Evolutionary conservation across 2,888 invertebrate genomes (phyloP).

Genomic region (Kryphioiulus occultus): DNA sequence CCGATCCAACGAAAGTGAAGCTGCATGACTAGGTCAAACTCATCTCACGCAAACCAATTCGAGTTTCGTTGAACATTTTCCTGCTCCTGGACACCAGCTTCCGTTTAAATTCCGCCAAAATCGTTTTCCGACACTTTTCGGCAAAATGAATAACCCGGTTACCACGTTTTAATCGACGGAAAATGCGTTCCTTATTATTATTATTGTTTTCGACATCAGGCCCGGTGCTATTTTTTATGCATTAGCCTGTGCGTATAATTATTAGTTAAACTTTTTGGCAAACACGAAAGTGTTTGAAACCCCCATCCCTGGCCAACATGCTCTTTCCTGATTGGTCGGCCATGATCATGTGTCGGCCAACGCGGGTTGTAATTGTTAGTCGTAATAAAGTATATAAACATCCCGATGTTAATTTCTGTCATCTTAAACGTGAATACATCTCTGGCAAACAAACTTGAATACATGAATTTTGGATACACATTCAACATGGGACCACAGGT

Average conservation of each 20-base stretch:
- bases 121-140: background rate
- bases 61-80: background rate
- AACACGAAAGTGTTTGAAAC: background rate
- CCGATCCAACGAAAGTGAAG: background rate
- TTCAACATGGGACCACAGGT: background rate
- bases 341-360: background rate
- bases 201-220: background rate
- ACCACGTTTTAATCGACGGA: background rate
- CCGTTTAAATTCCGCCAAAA: background rate
- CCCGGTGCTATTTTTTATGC: background rate
- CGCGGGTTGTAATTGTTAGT: background rate
- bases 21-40: background rate
- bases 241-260: background rate
- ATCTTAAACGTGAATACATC: background rate
- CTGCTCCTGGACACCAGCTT: background rate
- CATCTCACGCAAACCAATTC: background rate
- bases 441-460: background rate
- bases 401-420: background rate
- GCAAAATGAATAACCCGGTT: slow-evolving; percentile 1
- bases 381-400: background rate
- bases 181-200: background rate
- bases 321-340: background rate
- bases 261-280: background rate
- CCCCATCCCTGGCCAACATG: too few relatives aligned
- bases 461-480: background rate